Base-by-base conservation (phyloP, 2,888 invertebrate species). In the Melinaea marsaeus region DNA sequence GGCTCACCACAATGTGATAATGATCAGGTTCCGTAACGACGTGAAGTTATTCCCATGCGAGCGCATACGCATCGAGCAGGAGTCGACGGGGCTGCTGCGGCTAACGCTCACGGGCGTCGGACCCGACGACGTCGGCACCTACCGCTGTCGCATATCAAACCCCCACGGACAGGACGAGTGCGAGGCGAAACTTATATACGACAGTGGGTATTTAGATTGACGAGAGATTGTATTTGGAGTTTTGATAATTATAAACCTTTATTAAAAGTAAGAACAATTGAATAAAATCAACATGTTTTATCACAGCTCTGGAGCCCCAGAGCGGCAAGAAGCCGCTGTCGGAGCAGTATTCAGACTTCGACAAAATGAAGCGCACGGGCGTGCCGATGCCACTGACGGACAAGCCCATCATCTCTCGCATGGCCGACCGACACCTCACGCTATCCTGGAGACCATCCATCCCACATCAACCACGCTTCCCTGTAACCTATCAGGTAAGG, bases 381-480 rank as follows among this genome's bases (percentile, higher is more conserved):
- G 93, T 96, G 4, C 98, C 98, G 0, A 93, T 97, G 79, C 98
- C 98, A 0, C 86, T 98, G 4, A 93, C 96, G 0, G 98, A 98
- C 82, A 94, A 94, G 62, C 99, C 99, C 4, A 96, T 97, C 77
- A 97, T 99, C 76, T 95, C 96, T 22, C 94, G 96, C 60, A 97
- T 98, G 95, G 95, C 96, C 7, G 98, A 98, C 78, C 93, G 97
- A 7, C 94, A 95, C 63, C 92, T 98, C 66, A 97, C 96, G 0
- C 91, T 99, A 9, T 96, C 97, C 0, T 99, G 99, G 99, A 95
- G 95, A 73, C 98, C 98, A 0, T 97, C 97, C 22, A 95, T 98
- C 57, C 96, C 98, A 2, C 93, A 95, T 66, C 95, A 95, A 32
- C 96, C 98, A 0, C 93, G 96, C 56, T 94, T 95, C 75, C 98